These are phyloP conservation scores for Ciconia maguari DNA, from an alignment of 2,113 vertebrate species.

Conservation along the genomic window DNA sequence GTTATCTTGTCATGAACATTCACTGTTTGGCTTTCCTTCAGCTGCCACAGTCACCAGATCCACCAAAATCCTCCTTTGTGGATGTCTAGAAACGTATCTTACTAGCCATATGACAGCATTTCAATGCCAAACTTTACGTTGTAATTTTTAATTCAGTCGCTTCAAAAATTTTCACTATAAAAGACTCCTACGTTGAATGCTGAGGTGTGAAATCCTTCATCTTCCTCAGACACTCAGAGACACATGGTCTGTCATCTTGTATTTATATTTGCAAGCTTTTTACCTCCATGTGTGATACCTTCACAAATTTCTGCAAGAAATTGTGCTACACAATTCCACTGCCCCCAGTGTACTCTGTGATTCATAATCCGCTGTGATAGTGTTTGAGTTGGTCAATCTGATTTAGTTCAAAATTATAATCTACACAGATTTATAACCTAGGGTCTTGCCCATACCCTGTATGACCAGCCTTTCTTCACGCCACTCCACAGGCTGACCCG, in stretches of 20 bases:
- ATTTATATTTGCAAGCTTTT: background rate
- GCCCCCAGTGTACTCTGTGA: background rate
- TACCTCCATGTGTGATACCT: accelerated
- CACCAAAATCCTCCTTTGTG: background rate
- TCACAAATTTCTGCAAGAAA: background rate
- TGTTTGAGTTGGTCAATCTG: no score
- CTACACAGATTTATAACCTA: accelerated
- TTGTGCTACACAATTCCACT: background rate
- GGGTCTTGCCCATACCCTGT: accelerated
- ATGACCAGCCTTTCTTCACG: background rate
- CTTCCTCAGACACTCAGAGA: background rate
- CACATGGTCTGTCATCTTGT: accelerated
- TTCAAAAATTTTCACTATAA: background rate
- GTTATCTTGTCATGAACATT: background rate
- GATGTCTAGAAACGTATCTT: background rate
- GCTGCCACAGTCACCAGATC: background rate
- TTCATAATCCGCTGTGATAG: background rate
- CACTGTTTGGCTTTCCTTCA: background rate
- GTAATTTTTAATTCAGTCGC: background rate
- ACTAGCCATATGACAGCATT: accelerated
- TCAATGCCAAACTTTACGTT: background rate
- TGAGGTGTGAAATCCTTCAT: background rate
- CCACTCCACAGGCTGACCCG: no score
- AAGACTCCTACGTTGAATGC: background rate
- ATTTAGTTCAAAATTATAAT: no score